Percentiles rank a stretch among this genome's conserved stretches.
Conservation (phyloP, 2,888 invertebrate species). For the Stegophylla sp. region DNA sequence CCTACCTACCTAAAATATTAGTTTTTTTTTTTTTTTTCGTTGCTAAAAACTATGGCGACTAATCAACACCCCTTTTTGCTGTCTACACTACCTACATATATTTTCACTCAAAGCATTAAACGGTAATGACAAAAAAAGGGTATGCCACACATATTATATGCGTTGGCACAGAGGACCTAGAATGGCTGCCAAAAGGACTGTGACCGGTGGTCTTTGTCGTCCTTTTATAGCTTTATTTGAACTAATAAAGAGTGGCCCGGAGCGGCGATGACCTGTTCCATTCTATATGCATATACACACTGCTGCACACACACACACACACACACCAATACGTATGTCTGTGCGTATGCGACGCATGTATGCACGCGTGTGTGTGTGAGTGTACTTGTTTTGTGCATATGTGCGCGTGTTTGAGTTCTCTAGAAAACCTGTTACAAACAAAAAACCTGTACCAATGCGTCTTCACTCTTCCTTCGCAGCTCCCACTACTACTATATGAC, state of each 20-base stretch:
- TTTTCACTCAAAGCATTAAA: conserved; percentile 18
- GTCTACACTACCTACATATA: not conserved
- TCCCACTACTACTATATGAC: conserved; percentile 16
- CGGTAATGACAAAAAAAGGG: conserved; percentile 26
- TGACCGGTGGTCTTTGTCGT: conserved; percentile 46
- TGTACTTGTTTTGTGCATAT: not conserved
- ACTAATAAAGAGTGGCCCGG: conserved; percentile 40
- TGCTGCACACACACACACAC: no score
- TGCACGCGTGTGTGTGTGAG: not conserved
- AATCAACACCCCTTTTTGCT: conserved; percentile 36
- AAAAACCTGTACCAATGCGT: conserved; percentile 51
- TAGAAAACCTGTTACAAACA: conserved; percentile 55
- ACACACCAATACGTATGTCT: not conserved
- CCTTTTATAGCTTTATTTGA: conserved; percentile 55
- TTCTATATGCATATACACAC: not conserved
- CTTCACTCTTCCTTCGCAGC: conserved; percentile 22
- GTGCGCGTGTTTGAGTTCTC: conserved; percentile 14
- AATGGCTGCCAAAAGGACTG: conserved; percentile 45
- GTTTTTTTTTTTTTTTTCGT: not conserved
- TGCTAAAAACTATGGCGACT: not conserved
- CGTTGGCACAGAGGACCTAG: conserved; percentile 39
- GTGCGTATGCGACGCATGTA: not conserved
- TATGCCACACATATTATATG: conserved; percentile 42
- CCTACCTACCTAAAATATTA: no score
- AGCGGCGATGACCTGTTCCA: conserved; percentile 48